Evolutionary conservation across 2,797 vertebrate species (phyloP).

Genomic region (Pipistrellus pygmaeus): DNA sequence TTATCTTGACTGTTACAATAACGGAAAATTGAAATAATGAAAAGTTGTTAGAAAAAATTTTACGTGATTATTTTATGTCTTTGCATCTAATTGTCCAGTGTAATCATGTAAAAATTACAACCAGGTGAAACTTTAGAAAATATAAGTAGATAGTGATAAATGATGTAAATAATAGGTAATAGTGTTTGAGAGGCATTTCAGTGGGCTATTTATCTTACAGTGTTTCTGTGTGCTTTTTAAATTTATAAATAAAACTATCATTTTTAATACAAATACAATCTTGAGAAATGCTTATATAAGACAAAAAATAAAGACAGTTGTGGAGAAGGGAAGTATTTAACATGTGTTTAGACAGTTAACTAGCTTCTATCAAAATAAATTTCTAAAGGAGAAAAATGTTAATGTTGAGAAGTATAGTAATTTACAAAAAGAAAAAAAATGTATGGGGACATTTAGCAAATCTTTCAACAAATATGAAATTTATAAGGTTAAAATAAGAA

Average conservation of each 20-base stretch:
- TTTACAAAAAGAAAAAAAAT: not conserved
- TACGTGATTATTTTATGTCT: not conserved
- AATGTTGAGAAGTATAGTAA: conserved; percentile 26
- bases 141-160: not conserved
- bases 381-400: conserved; percentile 1
- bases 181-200: not conserved
- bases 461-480: not conserved
- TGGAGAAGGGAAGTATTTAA: conserved; percentile 14
- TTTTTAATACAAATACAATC: conserved; percentile 9
- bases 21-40: not conserved
- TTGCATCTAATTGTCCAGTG: not conserved
- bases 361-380: conserved; percentile 24
- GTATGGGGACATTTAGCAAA: not conserved
- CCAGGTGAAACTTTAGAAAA: conserved; percentile 8
- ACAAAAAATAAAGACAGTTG: not conserved
- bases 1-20: not conserved
- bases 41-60: not conserved
- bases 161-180: not conserved
- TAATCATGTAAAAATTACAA: not conserved
- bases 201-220: not conserved
- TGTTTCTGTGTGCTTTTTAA: not conserved
- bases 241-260: not conserved
- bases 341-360: not conserved
- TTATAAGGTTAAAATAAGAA: conserved; percentile 22
- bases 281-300: not conserved